These are phyloP conservation scores for Rhagophthalmus giganteus DNA, from an alignment of 2,888 invertebrate genomes.

Conservation along the genomic window DNA sequence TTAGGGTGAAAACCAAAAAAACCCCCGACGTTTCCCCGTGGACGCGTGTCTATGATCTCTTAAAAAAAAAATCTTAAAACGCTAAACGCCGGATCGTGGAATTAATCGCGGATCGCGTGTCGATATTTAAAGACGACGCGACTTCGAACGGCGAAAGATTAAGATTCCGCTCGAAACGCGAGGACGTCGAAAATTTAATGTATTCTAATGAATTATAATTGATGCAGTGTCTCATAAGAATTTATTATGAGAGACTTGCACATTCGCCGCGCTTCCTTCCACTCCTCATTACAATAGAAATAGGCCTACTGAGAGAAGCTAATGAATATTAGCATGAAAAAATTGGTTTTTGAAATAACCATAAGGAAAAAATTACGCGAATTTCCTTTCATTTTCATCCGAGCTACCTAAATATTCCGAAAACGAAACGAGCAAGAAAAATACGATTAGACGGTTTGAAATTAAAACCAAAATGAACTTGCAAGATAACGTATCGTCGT, in stretches of 20 bases:
- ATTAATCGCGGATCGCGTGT: no score
- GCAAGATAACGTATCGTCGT: no score
- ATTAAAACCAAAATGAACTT: no score
- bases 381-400: slow-evolving; percentile 12
- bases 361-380: slow-evolving; percentile 14
- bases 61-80: no score
- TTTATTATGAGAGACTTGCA: slow-evolving; percentile 29
- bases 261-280: slow-evolving; percentile 19
- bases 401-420: neutral
- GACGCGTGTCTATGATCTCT: no score
- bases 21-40: no score
- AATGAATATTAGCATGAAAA: slow-evolving; percentile 33
- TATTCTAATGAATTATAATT: slow-evolving; percentile 38
- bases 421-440: neutral
- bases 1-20: slow-evolving; percentile 32
- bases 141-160: neutral
- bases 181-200: slow-evolving; percentile 15
- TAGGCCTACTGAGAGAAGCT: slow-evolving; percentile 26
- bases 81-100: no score
- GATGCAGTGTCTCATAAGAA: slow-evolving; percentile 32
- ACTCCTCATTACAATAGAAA: slow-evolving; percentile 30
- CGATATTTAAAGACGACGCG: no score
- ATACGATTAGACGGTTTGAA: no score
- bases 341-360: slow-evolving; percentile 27
- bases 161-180: slow-evolving; percentile 1